Conservation (phyloP, 1,140 invertebrate genomes). For the Drosophila fuyamai region DNA sequence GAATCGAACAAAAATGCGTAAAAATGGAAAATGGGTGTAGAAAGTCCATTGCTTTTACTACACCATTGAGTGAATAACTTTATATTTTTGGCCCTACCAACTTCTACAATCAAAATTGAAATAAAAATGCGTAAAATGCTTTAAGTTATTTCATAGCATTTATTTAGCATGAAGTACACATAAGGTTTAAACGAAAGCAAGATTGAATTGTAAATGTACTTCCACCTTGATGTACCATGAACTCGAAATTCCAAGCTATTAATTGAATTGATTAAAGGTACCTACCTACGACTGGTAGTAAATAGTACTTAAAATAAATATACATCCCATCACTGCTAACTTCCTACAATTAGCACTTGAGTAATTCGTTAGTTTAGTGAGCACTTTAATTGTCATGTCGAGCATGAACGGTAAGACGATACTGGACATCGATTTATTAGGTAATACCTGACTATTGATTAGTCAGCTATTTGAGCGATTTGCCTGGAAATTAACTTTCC, state of each 20-base stretch:
- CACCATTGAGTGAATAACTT: background rate
- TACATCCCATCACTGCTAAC: background rate
- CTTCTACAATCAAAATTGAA: background rate
- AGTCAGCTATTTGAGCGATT: slow-evolving; percentile 11
- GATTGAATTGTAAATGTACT: too few relatives aligned
- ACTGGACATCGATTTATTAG: slow-evolving; percentile 6
- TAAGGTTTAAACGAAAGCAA: too few relatives aligned
- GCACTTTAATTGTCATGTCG: slow-evolving; percentile 2
- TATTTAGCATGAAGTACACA: too few relatives aligned
- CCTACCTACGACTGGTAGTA: background rate
- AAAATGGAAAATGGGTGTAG: slow-evolving; percentile 30
- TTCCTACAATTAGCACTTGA: slow-evolving; percentile 25
- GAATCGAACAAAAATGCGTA: slow-evolving; percentile 10
- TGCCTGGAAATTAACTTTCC: slow-evolving; percentile 15
- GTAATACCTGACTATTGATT: slow-evolving; percentile 8
- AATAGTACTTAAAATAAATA: slow-evolving; percentile 7
- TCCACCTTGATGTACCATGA: too few relatives aligned
- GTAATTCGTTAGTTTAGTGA: slow-evolving; percentile 7
- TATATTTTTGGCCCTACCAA: background rate
- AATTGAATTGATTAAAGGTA: too few relatives aligned
- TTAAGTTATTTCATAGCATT: too few relatives aligned
- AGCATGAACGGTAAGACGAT: slow-evolving; percentile 3
- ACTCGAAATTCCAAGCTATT: too few relatives aligned
- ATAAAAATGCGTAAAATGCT: too few relatives aligned
- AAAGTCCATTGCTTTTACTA: slow-evolving; percentile 12